Evolutionary conservation across 2,113 vertebrate genomes (phyloP), one percentile per base, ranked within the genome.

Genomic region (Daphoenositta chrysoptera): DNA sequence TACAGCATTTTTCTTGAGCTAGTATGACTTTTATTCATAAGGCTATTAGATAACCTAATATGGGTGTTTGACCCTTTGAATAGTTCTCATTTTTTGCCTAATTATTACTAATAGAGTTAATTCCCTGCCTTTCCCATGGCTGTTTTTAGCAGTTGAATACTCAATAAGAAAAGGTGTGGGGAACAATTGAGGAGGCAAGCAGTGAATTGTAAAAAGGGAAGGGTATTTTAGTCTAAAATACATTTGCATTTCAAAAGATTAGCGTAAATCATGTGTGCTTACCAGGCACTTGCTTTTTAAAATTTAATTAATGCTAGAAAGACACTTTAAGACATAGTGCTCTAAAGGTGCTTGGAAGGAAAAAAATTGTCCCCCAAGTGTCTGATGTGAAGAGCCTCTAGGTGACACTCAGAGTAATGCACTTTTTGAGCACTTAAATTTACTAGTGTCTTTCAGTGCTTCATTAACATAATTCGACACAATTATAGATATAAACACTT

Each of bases 401-500:
- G 78, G 97, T 97, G 96, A 97, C 83, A 97, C 96, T 97, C 90
- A 94, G 96, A 97, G 94, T 98, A 98, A 97, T 92, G 90, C 69
- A 94, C 95, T 98, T 97, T 97, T 97, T 98, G 95, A 97, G 94
- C 94, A 95, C 97, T 98, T 97, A 94, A 97, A 91, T 85, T 94
- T 96, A 97, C 75, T 93, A 97, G 92, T 98, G 96, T 96, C 95
- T 98, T 97, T 94, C 94, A 97, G 95, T 19, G 60, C 44, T 97
- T 97, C 96, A 97, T 98, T 98, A 98, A 78, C 96, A 97, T 98
- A 97, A 98, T 98, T 97, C 92, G 76, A 97, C 92, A 96, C 96
- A 97, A 96, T 98, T 97, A 97, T 22, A 97, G 95, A 91, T 96
- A 97, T 97, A 98, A 98, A 98, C 98, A 98, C 96, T 97, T 97